phyloP scores from a whole-genome alignment of 2,113 vertebrate genomes.

The Cephalopholis sonnerati region DNA sequence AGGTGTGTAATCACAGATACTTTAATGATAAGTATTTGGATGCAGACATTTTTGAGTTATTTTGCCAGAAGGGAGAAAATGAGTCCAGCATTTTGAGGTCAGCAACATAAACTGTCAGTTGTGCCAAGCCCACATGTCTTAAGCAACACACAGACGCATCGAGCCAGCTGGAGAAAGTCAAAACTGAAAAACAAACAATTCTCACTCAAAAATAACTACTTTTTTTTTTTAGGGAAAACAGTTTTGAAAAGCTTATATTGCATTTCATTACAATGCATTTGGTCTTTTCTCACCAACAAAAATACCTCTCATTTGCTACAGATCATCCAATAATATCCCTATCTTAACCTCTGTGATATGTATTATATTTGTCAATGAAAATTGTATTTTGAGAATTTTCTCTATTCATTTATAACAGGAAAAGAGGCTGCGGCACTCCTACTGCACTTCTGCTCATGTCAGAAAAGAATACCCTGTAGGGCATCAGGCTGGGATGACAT shows the following conservation, averaged over 20 bases:
- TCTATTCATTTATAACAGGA: background rate
- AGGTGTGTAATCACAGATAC: conserved; percentile 57
- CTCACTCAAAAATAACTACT: conserved; percentile 17
- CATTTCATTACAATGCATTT: conserved; percentile 1
- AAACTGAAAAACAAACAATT: conserved; percentile 33
- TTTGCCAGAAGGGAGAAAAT: conserved; percentile 46
- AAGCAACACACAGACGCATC: conserved; percentile 9
- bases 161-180: conserved; percentile 43
- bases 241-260: background rate
- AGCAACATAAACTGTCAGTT: conserved; percentile 35
- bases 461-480: background rate
- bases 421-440: background rate
- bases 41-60: conserved; percentile 28
- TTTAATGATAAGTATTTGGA: conserved; percentile 54
- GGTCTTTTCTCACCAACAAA: background rate
- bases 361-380: background rate
- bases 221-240: background rate
- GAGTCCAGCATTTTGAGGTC: conserved; percentile 66
- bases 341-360: background rate
- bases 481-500: background rate
- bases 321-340: background rate
- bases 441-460: background rate
- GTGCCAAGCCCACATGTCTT: conserved; percentile 48
- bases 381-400: background rate
- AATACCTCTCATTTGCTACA: background rate